These are phyloP conservation scores for Agrotis exclamationis DNA, from an alignment of 2,888 invertebrate species.

Conservation along the genomic window DNA sequence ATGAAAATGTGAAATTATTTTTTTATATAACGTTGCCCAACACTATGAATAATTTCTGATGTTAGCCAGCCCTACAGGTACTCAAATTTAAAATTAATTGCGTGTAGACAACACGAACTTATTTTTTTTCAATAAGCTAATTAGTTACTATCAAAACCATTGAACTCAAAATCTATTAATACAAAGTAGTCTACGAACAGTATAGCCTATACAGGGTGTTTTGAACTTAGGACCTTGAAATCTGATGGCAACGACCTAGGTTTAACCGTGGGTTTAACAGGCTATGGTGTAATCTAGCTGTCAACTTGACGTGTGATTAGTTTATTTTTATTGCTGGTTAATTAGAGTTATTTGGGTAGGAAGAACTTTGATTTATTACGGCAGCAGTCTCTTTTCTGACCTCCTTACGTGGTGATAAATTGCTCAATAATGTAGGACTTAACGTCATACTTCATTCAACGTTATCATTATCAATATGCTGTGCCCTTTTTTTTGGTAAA, in stretches of 20 bases:
- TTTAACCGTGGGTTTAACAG: conserved; percentile 33
- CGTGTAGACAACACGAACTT: conserved; percentile 1
- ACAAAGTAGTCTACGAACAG: neutral
- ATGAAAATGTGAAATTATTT: no score
- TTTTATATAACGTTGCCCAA: no score
- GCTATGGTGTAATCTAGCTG: conserved; percentile 48
- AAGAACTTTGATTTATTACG: conserved; percentile 22
- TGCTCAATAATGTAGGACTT: neutral
- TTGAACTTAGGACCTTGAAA: conserved; percentile 48
- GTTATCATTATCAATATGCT: no score
- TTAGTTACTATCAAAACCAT: conserved; percentile 1
- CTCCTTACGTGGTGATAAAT: conserved; percentile 5
- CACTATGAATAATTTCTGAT: neutral
- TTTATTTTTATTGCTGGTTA: conserved; percentile 31
- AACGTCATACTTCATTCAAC: neutral
- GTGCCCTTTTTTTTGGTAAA: no score
- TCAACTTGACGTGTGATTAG: conserved; percentile 46
- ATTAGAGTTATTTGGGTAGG: conserved; percentile 33
- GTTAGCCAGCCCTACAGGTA: neutral
- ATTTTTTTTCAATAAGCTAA: neutral
- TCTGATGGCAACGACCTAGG: conserved; percentile 46
- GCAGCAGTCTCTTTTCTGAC: neutral
- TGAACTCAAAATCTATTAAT: conserved; percentile 15
- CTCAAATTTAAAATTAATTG: neutral
- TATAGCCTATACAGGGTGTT: conserved; percentile 7